Evolutionary conservation across 2,113 vertebrate genomes (phyloP).

Genomic region (Kryptolebias marmoratus): DNA sequence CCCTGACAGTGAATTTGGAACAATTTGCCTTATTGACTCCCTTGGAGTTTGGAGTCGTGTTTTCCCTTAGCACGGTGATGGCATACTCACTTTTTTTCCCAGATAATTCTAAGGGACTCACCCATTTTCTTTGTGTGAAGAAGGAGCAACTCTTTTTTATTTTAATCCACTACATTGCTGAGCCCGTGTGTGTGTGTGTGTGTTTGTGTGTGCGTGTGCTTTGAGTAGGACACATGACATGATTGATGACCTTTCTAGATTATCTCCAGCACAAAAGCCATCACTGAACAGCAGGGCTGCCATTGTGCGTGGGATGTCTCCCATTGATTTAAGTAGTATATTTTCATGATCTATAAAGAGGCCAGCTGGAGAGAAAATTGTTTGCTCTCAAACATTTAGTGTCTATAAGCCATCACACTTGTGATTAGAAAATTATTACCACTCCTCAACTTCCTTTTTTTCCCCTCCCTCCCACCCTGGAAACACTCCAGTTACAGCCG

Average conservation of each 20-base stretch:
- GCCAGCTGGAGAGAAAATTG: conserved; percentile 78
- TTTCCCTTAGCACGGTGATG: conserved; percentile 18
- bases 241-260: conserved; percentile 80
- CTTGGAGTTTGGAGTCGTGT: conserved; percentile 45
- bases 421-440: conserved; percentile 69
- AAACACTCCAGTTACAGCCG: conserved; percentile 28
- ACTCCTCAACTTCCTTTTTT: conserved; percentile 44
- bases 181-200: conserved; percentile 13
- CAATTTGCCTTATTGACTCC: conserved; percentile 60
- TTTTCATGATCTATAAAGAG: conserved; percentile 81
- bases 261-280: conserved; percentile 76
- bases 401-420: conserved; percentile 61
- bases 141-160: conserved; percentile 28
- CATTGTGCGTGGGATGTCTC: conserved; percentile 78
- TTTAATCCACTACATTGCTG: conserved; percentile 45
- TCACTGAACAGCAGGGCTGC: conserved; percentile 78
- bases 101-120: conserved; percentile 11
- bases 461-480: not conserved
- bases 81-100: conserved; percentile 18
- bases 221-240: conserved; percentile 64
- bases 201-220: conserved; percentile 16
- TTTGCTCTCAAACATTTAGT: conserved; percentile 76
- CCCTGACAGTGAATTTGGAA: conserved; percentile 67
- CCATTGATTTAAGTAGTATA: conserved; percentile 80
- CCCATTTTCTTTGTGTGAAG: conserved; percentile 33